Conservation (phyloP, 2,113 vertebrate genomes). For the Gambusia affinis region DNA sequence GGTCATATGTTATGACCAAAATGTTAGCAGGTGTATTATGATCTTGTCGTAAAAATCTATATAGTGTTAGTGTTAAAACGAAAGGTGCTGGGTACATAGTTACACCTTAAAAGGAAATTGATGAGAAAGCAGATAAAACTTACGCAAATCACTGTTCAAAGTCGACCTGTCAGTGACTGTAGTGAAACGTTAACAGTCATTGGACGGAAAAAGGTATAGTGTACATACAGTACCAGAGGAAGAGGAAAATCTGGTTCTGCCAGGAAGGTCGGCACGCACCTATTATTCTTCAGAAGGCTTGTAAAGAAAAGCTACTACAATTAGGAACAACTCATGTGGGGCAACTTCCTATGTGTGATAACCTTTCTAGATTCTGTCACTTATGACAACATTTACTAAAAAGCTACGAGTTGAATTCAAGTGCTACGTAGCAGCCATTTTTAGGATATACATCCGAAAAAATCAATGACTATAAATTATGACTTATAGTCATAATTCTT, state of each 20-base stretch:
- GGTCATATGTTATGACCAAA: background rate
- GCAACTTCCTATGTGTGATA: background rate
- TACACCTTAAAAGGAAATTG: background rate
- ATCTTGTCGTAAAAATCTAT: background rate
- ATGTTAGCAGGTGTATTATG: background rate
- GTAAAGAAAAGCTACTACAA: background rate
- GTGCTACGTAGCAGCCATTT: background rate
- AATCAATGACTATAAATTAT: no score
- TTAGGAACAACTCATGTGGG: background rate
- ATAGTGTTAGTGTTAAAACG: background rate
- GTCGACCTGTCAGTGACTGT: background rate
- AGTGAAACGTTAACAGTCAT: background rate
- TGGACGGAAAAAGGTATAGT: background rate
- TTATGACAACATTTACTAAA: background rate
- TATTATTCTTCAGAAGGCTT: background rate
- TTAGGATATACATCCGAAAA: no score
- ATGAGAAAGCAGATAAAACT: background rate
- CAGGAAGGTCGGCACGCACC: background rate
- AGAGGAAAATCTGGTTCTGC: slow-evolving; percentile 65
- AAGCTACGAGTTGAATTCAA: background rate
- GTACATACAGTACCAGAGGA: slow-evolving; percentile 21
- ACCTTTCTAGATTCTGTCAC: no score
- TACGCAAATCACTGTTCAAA: slow-evolving; percentile 1
- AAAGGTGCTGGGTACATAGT: background rate
- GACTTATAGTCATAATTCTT: no score